Evolutionary conservation across 2,113 vertebrate species (phyloP).

Genomic region (Tragelaphus buxtoni): DNA sequence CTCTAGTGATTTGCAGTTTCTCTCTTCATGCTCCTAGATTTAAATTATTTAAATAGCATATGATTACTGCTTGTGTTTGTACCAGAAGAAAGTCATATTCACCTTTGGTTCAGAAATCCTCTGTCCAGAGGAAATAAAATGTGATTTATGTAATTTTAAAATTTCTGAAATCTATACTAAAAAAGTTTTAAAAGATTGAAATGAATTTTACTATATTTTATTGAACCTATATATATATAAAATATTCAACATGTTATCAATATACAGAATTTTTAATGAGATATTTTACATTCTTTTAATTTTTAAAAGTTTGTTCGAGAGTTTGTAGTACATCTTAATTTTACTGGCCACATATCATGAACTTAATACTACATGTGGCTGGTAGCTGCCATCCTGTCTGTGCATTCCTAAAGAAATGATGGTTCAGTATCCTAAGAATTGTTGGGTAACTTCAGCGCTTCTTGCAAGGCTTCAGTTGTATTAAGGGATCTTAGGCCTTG

Average conservation of each 20-base stretch:
- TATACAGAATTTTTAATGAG: background rate
- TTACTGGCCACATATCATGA: background rate
- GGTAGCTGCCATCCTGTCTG: background rate
- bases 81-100: background rate
- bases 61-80: background rate
- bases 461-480: background rate
- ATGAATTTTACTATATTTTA: background rate
- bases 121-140: background rate
- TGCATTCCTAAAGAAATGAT: background rate
- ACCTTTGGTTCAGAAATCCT: background rate
- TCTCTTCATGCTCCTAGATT: background rate
- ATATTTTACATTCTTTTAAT: background rate
- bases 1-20: background rate
- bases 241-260: background rate
- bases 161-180: background rate
- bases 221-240: background rate
- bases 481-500: background rate
- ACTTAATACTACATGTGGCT: background rate
- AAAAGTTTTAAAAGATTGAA: background rate
- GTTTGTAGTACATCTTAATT: background rate
- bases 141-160: background rate
- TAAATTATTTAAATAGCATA: slow-evolving; percentile 33
- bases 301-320: background rate
- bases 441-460: background rate
- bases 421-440: background rate